Evolutionary conservation across 2,113 vertebrate genomes (phyloP).

Genomic region (Hippotragus niger): DNA sequence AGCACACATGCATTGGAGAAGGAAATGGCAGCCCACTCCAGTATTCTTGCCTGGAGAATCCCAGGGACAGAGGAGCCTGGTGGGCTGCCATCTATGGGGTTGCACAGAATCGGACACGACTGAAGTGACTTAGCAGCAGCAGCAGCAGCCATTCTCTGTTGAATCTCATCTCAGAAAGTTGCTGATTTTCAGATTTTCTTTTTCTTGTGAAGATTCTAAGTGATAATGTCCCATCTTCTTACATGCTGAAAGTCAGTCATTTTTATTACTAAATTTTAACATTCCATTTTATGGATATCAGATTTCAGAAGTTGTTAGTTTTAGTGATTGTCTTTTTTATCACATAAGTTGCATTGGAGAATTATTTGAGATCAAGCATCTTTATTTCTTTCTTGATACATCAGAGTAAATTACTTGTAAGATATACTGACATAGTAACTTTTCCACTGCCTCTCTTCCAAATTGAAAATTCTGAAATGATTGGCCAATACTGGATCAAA

Average conservation of each 20-base stretch:
- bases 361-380: neutral
- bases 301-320: neutral
- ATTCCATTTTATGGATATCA: neutral
- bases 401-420: neutral
- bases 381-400: neutral
- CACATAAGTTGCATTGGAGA: neutral
- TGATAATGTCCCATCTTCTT: neutral
- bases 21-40: too few species aligned
- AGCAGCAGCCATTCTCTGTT: neutral
- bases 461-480: neutral
- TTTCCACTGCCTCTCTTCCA: neutral
- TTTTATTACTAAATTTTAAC: neutral
- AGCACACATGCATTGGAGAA: neutral
- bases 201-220: neutral
- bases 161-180: neutral
- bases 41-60: neutral
- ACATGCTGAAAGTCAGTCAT: neutral
- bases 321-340: neutral
- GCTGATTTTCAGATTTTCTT: neutral
- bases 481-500: neutral
- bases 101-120: fast-evolving
- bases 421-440: neutral
- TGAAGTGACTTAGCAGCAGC: neutral
- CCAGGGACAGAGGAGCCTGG: neutral
- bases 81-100: neutral